Evolutionary conservation across 2,797 vertebrate genomes (phyloP), one percentile per base, ranked within the genome.

Genomic region (Chloroceryle inda): DNA sequence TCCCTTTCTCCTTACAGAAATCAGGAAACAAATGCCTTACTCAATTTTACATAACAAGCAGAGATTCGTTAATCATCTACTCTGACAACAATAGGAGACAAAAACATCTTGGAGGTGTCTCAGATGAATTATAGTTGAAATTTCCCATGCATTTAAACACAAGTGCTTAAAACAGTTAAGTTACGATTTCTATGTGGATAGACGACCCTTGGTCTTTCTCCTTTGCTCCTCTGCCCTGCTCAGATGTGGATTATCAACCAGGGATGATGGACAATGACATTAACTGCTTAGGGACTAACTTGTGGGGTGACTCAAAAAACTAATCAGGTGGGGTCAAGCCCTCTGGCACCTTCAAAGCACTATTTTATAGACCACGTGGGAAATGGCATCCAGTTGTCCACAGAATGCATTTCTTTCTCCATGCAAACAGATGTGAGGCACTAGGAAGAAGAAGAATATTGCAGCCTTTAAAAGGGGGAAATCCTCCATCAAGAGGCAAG

Each of bases 21-120:
- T 85, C n/a, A n/a, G 44, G 63, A 87, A 94, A 92, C 44, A 93
- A 92, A 87, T 59, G 56, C 24, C 26, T 93, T 73, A 59, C 38
- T 73, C 67, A 26, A 15, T 79, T 89, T 47, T 73, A 59, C 71
- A 33, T 91, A 82, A 82, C 24, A 80, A 90, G 47, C 40, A 2
- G 19, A 82, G 35, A 35, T 87, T 91, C 59, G 68, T 91, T 76
- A 93, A 67, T 92, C 84, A 87, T 73, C 42, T 76, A 17, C 22
- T 83, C 29, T 7, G 24, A 81, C 35, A 94, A 80, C 71, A 93
- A 75, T 11, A 87, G 52, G 38, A 92, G 81, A 82, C 52, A 59
- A 73, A 87, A 94, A 13, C 68, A 74, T 56, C 56, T 83, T 82
- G 47, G 44, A 73, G 38, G 42, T 40, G 50, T 68, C 67, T 86